Base-by-base conservation (phyloP, 1,140 invertebrate species). In the Drosophila aff. region DNA sequence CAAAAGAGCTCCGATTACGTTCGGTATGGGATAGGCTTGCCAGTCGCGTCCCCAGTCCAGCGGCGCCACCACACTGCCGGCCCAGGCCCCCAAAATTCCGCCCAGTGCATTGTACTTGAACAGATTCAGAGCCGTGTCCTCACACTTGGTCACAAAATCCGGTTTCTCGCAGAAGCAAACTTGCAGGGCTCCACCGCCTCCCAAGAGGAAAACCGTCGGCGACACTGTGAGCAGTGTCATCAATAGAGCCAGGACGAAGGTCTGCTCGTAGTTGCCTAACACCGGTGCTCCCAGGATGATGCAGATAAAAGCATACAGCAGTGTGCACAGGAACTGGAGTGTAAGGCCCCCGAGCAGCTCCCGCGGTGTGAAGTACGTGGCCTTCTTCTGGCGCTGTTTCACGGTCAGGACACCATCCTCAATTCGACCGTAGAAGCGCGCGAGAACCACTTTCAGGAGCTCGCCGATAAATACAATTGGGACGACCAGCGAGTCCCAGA, bases 41-140 rank as follows among this genome's bases (percentile, higher is more conserved):
- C 97, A 98, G 28, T 96, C 95, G 65, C 96, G 93, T 86, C 97
- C 96, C 97, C 97, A 98, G 91, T 98, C 97, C 7, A 98, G 91
- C 36, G 97, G 97, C 41, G 97, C 96, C 7, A 96, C 95, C 78
- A 96, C 94, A 44, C 96, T 96, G 18, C 96, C 96, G 21, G 96
- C 81, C 96, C 96, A 97, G 21, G 96, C 95, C 23, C 97, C 97
- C 23, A 97, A 62, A n/a, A 97, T 79, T 40, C 95, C 94, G 13
- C 92, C 86, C 50, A 94, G 91, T 26, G 95, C 93, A 78, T 94
- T 94, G 31, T 93, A 93, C 55, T 93, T 94, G 4, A 95, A 91
- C 10, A 93, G 64, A 71, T 90, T 80, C 8, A 93, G 69, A 0
- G 87, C 85, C 11, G 83, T 92, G 16, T 92, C 86, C 61, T 92